phyloP scores from a whole-genome alignment of 2,888 invertebrate genomes.

The Rhimphoctona megacephalus region DNA sequence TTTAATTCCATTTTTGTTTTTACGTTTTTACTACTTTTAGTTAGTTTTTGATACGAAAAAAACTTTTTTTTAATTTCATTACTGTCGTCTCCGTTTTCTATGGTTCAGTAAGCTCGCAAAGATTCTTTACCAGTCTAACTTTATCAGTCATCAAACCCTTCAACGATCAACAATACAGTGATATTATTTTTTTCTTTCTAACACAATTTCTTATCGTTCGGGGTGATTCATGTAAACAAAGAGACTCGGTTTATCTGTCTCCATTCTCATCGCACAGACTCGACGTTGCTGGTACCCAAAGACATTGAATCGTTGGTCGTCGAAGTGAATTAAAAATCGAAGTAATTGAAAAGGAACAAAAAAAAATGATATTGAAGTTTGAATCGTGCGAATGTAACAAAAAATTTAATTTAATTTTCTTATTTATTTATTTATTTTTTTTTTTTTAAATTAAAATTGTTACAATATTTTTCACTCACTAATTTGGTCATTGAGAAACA shows the following conservation, averaged over 20 bases:
- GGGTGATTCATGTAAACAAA: conserved; percentile 3
- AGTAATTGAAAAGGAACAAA: background rate
- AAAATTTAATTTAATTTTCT: no score
- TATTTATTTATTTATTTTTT: background rate
- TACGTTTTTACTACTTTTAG: background rate
- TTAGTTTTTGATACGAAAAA: background rate
- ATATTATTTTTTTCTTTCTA: background rate
- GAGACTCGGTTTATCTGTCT: conserved; percentile 1
- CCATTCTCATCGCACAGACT: background rate
- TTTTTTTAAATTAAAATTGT: background rate
- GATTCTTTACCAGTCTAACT: conserved; percentile 27
- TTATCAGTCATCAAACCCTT: conserved; percentile 25
- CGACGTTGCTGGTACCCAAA: background rate
- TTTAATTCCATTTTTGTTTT: no score
- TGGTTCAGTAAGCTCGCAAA: conserved; percentile 1
- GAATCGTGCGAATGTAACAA: background rate
- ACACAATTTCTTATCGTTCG: conserved; percentile 18
- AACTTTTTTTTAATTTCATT: background rate
- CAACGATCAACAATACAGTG: conserved; percentile 21
- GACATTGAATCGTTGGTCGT: conserved; percentile 15
- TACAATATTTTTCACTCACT: background rate
- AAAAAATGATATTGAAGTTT: background rate
- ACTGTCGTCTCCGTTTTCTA: background rate
- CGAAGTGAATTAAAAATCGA: background rate
- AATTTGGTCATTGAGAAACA: background rate